Evolutionary conservation across 2,113 vertebrate species (phyloP).

Genomic region (Perca flavescens): DNA sequence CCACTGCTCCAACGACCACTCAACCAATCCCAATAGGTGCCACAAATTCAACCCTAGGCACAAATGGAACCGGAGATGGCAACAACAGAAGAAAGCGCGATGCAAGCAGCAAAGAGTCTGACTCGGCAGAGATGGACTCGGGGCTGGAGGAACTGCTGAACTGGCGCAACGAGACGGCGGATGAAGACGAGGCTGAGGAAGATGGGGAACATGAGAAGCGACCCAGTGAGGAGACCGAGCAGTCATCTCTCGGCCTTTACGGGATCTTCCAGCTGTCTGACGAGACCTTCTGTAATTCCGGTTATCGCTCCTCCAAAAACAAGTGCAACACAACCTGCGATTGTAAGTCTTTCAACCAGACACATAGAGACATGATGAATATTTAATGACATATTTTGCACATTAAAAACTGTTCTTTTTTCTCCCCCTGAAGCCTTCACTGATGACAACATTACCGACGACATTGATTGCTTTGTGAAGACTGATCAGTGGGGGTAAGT

Average conservation of each 20-base stretch:
- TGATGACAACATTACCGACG: conserved; percentile 62
- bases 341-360: background rate
- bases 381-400: background rate
- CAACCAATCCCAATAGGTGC: too few relatives aligned
- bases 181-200: background rate
- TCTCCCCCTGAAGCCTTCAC: conserved; percentile 51
- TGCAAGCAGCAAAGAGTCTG: too few relatives aligned
- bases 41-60: too few relatives aligned
- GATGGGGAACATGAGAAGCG: background rate
- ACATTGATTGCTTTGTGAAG: conserved; percentile 39
- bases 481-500: conserved; percentile 39
- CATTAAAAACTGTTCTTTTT: background rate
- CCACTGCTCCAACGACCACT: too few relatives aligned
- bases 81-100: too few relatives aligned
- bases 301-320: too few relatives aligned
- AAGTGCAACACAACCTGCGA: too few relatives aligned
- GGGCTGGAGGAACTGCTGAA: too few relatives aligned
- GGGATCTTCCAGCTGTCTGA: conserved; percentile 74
- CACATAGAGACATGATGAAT: background rate
- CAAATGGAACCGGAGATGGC: too few relatives aligned
- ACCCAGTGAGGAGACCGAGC: too few relatives aligned
- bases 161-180: too few relatives aligned
- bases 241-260: background rate
- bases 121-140: too few relatives aligned
- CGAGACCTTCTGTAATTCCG: conserved; percentile 31